phyloP scores from a whole-genome alignment of 1,140 invertebrate species.

The Camponotus vicinus region DNA sequence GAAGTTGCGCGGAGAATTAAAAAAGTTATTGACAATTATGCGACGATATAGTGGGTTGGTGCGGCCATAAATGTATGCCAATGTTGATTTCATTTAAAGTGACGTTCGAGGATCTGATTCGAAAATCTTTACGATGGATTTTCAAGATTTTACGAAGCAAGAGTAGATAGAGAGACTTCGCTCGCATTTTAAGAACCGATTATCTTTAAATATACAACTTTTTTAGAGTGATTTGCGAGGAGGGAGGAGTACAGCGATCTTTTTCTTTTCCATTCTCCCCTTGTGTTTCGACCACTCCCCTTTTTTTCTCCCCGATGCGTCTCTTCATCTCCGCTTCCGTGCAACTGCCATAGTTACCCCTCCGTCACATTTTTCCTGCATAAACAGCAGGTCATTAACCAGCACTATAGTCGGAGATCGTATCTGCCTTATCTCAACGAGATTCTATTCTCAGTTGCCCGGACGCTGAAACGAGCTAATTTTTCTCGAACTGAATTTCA shows the following conservation, averaged over 20 bases:
- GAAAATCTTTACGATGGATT: slow-evolving; percentile 37
- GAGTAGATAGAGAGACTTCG: slow-evolving; percentile 70
- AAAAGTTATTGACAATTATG: slow-evolving; percentile 50
- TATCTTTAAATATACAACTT: slow-evolving; percentile 72
- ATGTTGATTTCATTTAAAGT: not conserved
- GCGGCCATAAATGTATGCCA: not conserved
- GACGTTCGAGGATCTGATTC: slow-evolving; percentile 1
- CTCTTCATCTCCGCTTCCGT: slow-evolving; percentile 25
- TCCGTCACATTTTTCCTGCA: slow-evolving; percentile 77
- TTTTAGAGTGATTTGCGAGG: slow-evolving; percentile 73
- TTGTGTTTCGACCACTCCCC: slow-evolving; percentile 25
- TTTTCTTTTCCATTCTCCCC: slow-evolving; percentile 30
- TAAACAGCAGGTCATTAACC: slow-evolving; percentile 81
- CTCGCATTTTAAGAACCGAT: slow-evolving; percentile 62
- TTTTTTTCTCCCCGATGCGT: slow-evolving; percentile 8
- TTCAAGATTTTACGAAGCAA: slow-evolving; percentile 74
- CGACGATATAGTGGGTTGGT: not conserved
- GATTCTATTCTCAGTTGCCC: slow-evolving; percentile 54
- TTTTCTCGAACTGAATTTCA: not conserved
- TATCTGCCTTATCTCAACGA: slow-evolving; percentile 77
- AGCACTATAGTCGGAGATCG: slow-evolving; percentile 73
- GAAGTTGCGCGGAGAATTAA: not conserved
- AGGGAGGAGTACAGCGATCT: slow-evolving; percentile 58
- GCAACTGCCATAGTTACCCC: slow-evolving; percentile 24
- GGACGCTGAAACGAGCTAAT: slow-evolving; percentile 21